A percentile compares a stretch with the other conserved stretches of the same genome.
phyloP scores from a whole-genome alignment of 2,888 invertebrate genomes.

The Amiota communis region DNA sequence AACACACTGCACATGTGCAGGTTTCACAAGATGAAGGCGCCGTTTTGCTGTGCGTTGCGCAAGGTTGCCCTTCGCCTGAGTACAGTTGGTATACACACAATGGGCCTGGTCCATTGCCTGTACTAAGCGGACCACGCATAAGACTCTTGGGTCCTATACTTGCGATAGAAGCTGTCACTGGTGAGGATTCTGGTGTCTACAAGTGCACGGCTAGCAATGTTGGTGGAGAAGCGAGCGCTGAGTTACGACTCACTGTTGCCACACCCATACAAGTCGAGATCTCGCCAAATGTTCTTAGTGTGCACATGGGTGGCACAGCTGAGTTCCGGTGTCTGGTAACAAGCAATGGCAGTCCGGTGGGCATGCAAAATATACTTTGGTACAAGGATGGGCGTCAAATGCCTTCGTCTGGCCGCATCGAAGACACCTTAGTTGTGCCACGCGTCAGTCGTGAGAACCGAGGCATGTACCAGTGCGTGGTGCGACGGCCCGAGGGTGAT shows the following conservation, averaged over 20 bases:
- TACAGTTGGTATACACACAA: slow-evolving; percentile 83
- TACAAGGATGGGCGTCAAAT: slow-evolving; percentile 81
- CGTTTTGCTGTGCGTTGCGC: slow-evolving; percentile 84
- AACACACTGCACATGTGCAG: slow-evolving; percentile 81
- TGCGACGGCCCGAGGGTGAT: slow-evolving; percentile 81
- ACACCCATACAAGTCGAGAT: slow-evolving; percentile 81
- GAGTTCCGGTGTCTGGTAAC: slow-evolving; percentile 80
- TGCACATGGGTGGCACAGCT: slow-evolving; percentile 84
- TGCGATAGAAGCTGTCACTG: slow-evolving; percentile 81
- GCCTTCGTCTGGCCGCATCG: slow-evolving; percentile 79
- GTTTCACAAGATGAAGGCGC: slow-evolving; percentile 84
- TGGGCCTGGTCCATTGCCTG: slow-evolving; percentile 78
- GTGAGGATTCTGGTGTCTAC: slow-evolving; percentile 80
- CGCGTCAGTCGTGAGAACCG: slow-evolving; percentile 82
- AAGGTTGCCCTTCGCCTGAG: slow-evolving; percentile 85
- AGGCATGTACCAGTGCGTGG: slow-evolving; percentile 86
- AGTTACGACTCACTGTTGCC: slow-evolving; percentile 79
- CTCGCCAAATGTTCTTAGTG: slow-evolving; percentile 79
- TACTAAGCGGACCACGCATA: slow-evolving; percentile 79
- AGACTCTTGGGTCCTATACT: slow-evolving; percentile 80
- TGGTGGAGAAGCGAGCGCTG: slow-evolving; percentile 81
- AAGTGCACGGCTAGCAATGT: slow-evolving; percentile 81
- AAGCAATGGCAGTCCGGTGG: slow-evolving; percentile 75
- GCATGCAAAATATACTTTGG: slow-evolving; percentile 77
- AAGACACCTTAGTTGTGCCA: slow-evolving; percentile 78